Conservation (phyloP, 2,797 vertebrate genomes). For the Poliocrania exsul region DNA sequence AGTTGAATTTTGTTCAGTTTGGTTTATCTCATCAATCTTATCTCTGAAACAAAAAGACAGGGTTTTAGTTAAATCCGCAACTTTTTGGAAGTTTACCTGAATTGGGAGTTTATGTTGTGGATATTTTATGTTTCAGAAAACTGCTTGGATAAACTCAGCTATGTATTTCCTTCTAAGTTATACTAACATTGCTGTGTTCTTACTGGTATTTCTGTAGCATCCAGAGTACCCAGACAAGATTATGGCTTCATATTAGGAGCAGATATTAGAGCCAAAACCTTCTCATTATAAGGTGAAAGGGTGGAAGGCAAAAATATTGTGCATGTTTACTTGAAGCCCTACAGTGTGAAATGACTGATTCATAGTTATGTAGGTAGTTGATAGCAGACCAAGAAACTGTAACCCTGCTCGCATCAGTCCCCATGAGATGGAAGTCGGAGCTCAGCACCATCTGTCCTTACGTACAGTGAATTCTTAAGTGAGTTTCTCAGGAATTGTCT, state of each 20-base stretch:
- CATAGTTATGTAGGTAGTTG: neutral
- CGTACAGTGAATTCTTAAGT: neutral
- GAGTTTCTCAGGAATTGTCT: neutral
- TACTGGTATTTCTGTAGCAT: neutral
- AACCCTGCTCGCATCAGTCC: neutral
- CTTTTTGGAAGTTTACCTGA: neutral
- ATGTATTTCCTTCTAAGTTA: neutral
- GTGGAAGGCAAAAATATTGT: neutral
- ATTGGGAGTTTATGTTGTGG: neutral
- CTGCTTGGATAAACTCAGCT: neutral
- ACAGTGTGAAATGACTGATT: neutral
- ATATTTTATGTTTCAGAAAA: neutral
- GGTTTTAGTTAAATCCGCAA: neutral
- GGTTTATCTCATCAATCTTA: neutral
- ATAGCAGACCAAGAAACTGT: neutral
- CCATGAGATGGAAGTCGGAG: neutral
- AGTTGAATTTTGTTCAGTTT: neutral
- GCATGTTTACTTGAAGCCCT: neutral
- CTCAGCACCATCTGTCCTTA: rapidly evolving
- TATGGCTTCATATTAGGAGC: neutral
- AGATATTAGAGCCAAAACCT: neutral
- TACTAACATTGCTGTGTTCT: neutral
- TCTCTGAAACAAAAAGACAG: neutral
- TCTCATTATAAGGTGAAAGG: neutral
- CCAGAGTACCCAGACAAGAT: neutral